These are phyloP conservation scores for Lates japonicus DNA, from an alignment of 2,797 vertebrate species.

Conservation along the genomic window DNA sequence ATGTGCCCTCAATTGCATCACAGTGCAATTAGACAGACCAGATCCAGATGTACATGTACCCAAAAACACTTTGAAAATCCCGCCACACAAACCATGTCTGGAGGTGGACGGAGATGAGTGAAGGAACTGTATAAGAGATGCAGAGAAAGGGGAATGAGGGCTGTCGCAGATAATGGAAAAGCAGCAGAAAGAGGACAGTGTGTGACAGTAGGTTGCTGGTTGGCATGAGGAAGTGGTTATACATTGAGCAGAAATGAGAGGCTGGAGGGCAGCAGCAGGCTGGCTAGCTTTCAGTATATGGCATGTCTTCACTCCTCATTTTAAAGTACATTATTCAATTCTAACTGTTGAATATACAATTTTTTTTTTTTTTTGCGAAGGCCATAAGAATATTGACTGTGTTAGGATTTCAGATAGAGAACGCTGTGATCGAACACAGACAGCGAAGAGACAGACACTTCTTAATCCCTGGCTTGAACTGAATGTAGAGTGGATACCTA, in stretches of 20 bases:
- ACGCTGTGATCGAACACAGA: not conserved
- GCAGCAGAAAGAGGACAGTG: not conserved
- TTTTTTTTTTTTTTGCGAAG: not conserved
- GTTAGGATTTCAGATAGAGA: not conserved
- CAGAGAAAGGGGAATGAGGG: conserved; percentile 3
- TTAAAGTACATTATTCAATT: not conserved
- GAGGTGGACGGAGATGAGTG: conserved; percentile 2
- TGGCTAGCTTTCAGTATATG: not conserved
- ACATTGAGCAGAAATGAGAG: conserved; percentile 2
- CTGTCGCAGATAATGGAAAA: conserved; percentile 42
- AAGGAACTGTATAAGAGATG: conserved; percentile 23
- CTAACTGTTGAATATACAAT: not conserved
- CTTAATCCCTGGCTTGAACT: not conserved
- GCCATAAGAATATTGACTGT: no score
- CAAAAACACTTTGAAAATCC: not conserved
- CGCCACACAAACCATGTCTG: not conserved
- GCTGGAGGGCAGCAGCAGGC: not conserved
- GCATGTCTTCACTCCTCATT: not conserved
- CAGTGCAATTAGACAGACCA: conserved; percentile 25
- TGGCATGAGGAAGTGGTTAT: conserved; percentile 33
- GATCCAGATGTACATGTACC: conserved; percentile 9
- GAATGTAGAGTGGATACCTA: conserved; percentile 9
- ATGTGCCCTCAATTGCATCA: conserved; percentile 23
- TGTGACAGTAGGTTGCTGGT: not conserved
- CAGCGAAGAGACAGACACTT: not conserved